These are phyloP conservation scores for Anser brachyrhynchus DNA, from an alignment of 2,113 vertebrate species.

Conservation along the genomic window DNA sequence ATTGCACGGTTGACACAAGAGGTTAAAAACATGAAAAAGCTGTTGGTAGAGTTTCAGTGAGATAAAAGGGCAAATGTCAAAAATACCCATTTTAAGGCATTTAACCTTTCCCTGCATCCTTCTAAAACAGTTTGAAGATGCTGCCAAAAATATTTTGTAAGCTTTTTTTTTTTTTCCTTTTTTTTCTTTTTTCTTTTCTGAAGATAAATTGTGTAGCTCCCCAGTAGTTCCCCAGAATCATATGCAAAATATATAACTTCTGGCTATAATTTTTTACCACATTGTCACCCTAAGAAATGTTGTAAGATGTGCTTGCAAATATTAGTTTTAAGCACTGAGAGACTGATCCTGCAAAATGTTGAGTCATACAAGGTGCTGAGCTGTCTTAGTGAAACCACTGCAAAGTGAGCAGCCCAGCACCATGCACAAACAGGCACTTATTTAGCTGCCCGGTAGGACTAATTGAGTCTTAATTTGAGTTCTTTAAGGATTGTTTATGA, in stretches of 20 bases:
- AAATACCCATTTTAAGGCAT: constrained; percentile 3
- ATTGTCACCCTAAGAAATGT: constrained; percentile 46
- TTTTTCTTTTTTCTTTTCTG: background rate
- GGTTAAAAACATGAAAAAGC: background rate
- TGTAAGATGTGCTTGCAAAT: constrained; percentile 45
- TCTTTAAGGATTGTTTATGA: background rate
- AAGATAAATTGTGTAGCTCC: constrained; percentile 19
- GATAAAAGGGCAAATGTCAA: constrained; percentile 28
- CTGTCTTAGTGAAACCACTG: background rate
- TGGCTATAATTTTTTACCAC: constrained; percentile 9
- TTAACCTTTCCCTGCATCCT: background rate
- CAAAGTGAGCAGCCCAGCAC: background rate
- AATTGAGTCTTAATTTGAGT: background rate
- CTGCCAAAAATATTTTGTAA: constrained; percentile 47
- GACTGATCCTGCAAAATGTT: background rate
- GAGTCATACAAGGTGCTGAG: background rate
- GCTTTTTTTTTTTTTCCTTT: background rate
- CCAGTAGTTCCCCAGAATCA: constrained; percentile 3
- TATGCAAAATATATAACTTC: constrained; percentile 30
- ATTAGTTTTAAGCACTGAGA: constrained; percentile 32
- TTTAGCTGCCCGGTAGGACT: background rate
- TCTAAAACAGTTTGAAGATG: constrained; percentile 9
- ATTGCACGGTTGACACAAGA: rapidly evolving
- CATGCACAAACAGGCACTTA: background rate
- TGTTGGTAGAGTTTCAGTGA: background rate